These are phyloP conservation scores for Rhagonycha fulva DNA, from an alignment of 2,888 invertebrate species.

Conservation along the genomic window DNA sequence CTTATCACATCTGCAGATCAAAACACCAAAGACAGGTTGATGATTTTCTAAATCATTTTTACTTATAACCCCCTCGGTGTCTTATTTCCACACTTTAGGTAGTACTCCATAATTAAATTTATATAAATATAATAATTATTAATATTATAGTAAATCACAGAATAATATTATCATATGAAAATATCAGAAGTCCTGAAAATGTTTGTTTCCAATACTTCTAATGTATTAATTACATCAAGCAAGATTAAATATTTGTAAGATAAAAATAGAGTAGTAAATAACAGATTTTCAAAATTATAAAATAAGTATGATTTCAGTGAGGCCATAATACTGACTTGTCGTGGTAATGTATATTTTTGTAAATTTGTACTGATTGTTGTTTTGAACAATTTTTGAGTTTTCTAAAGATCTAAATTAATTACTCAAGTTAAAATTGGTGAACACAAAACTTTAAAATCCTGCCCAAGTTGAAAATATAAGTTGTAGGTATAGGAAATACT, in stretches of 20 bases:
- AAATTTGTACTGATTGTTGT: not conserved
- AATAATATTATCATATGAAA: not conserved
- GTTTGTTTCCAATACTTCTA: not conserved
- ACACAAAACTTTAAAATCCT: too few relatives aligned
- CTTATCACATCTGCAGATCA: not conserved
- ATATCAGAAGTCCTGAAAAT: not conserved
- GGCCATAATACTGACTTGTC: not conserved
- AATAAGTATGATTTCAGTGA: not conserved
- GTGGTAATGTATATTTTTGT: not conserved
- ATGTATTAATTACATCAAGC: not conserved
- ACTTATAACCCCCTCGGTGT: too few relatives aligned
- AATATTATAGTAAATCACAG: not conserved
- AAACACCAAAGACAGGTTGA: not conserved
- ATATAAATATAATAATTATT: not conserved
- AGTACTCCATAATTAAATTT: not conserved
- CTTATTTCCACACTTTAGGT: not conserved
- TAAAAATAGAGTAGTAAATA: not conserved
- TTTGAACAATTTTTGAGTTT: too few relatives aligned
- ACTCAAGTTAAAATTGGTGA: too few relatives aligned
- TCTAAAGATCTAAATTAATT: too few relatives aligned
- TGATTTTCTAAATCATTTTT: too few relatives aligned
- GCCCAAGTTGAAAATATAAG: too few relatives aligned
- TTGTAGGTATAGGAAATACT: too few relatives aligned
- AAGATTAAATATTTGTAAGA: not conserved
- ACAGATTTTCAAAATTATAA: not conserved